Percentiles rank a stretch among this genome's conserved stretches.
phyloP scores from a whole-genome alignment of 2,797 vertebrate genomes.

The Sebastes miniatus region DNA sequence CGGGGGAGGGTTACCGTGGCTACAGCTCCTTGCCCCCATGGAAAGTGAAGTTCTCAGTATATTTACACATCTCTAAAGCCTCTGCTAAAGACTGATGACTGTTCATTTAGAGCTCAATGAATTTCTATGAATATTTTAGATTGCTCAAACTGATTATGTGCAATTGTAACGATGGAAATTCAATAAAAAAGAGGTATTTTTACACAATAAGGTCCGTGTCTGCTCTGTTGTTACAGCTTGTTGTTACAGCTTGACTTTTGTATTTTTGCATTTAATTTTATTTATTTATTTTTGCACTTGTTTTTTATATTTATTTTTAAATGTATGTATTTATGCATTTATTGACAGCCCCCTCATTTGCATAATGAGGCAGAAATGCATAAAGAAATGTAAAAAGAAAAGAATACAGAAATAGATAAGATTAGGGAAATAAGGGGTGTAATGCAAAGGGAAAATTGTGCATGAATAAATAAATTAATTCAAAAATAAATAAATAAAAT shows the following conservation, averaged over 20 bases:
- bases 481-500: too few relatives aligned
- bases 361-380: too few relatives aligned
- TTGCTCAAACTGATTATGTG: constrained; percentile 77
- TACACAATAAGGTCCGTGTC: constrained; percentile 60
- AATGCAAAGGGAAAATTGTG: too few relatives aligned
- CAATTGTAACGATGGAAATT: constrained; percentile 75
- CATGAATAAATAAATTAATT: too few relatives aligned
- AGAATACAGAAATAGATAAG: too few relatives aligned
- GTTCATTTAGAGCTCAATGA: constrained; percentile 71
- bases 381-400: too few relatives aligned
- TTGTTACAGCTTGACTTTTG: background rate
- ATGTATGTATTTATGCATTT: too few relatives aligned
- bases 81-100: constrained; percentile 77
- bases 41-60: constrained; percentile 74
- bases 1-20: constrained; percentile 9
- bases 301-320: too few relatives aligned
- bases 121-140: constrained; percentile 75
- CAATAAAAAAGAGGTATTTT: constrained; percentile 81
- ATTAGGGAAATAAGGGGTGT: too few relatives aligned
- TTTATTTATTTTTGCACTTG: too few relatives aligned
- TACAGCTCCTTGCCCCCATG: constrained; percentile 23
- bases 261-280: too few relatives aligned
- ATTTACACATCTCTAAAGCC: constrained; percentile 63
- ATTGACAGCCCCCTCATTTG: too few relatives aligned
- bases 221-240: constrained; percentile 5